These are phyloP conservation scores for Charanyca ferruginea DNA, from an alignment of 2,888 invertebrate species.

Conservation along the genomic window DNA sequence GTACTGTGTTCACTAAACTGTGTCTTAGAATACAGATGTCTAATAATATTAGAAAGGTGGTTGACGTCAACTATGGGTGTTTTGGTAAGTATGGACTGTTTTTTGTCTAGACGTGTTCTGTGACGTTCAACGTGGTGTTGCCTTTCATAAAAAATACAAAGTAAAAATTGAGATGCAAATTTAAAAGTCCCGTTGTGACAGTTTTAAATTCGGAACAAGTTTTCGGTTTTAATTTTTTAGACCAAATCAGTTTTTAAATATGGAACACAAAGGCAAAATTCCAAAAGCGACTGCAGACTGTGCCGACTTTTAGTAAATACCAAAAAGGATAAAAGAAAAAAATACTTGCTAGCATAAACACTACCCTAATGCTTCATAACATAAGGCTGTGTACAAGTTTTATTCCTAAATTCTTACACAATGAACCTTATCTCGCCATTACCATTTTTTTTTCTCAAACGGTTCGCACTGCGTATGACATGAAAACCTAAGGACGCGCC, in stretches of 20 bases:
- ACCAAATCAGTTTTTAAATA: no score
- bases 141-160: not conserved
- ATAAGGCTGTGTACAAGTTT: constrained; percentile 9
- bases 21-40: not conserved
- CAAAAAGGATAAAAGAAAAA: not conserved
- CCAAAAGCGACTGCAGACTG: no score
- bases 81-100: not conserved
- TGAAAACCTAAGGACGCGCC: constrained; percentile 63
- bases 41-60: not conserved
- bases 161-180: not conserved
- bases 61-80: constrained; percentile 18
- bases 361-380: not conserved
- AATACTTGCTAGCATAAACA: not conserved
- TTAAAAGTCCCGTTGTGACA: not conserved
- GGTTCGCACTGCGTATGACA: constrained; percentile 70
- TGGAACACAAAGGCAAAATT: no score
- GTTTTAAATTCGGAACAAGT: not conserved
- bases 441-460: constrained; percentile 50
- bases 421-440: constrained; percentile 62
- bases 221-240: no score
- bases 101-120: constrained; percentile 28
- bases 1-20: no score
- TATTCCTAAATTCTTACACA: constrained; percentile 44
- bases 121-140: not conserved
- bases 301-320: no score